These are phyloP conservation scores for Pogonomyrmex barbatus DNA, from an alignment of 1,140 invertebrate genomes.

Conservation along the genomic window DNA sequence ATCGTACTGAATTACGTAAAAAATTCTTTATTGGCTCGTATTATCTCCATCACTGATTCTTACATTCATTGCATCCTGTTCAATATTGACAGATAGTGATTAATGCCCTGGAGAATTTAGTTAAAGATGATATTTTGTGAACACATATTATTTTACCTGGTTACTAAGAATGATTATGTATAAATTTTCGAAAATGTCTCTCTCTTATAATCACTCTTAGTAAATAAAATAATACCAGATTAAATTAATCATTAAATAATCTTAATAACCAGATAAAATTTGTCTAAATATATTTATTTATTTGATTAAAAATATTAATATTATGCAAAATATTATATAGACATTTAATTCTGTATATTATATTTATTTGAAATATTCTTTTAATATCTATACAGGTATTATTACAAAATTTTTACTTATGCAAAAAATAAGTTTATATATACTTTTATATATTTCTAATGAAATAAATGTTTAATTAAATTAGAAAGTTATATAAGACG, in stretches of 20 bases:
- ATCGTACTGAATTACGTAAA: slow-evolving; percentile 16
- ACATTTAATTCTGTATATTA: neutral
- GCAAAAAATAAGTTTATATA: neutral
- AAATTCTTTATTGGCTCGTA: slow-evolving; percentile 19
- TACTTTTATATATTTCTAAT: neutral
- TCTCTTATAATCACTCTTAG: no score
- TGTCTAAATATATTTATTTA: neutral
- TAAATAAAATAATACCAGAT: no score
- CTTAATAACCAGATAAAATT: no score
- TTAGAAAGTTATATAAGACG: neutral
- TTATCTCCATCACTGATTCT: slow-evolving; percentile 68
- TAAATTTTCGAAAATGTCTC: no score
- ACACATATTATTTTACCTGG: slow-evolving; percentile 17
- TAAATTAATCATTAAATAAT: no score
- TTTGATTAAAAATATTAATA: neutral
- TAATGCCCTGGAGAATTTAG: slow-evolving; percentile 59
- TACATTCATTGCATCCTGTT: slow-evolving; percentile 77
- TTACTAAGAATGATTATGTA: neutral
- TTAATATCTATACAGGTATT: neutral
- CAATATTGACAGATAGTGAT: slow-evolving; percentile 77
- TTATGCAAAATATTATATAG: neutral
- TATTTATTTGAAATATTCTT: neutral
- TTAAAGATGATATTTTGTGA: neutral
- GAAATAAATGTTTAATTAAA: neutral
- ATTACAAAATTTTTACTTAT: neutral